phyloP scores from a whole-genome alignment of 2,113 vertebrate genomes.

The Felis catus region DNA sequence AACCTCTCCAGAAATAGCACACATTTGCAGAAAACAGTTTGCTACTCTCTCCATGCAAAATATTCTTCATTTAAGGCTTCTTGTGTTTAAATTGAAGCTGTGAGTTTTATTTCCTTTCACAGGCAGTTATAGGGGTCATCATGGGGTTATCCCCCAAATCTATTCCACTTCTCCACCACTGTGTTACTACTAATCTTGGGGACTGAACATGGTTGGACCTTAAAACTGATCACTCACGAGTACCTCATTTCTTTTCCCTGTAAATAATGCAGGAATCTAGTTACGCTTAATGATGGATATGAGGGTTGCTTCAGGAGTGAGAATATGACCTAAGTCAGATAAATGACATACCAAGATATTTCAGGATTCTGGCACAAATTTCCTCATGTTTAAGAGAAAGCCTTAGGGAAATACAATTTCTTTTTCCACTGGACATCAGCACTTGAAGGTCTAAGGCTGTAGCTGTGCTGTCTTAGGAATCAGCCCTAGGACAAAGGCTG shows the following conservation, averaged over 20 bases:
- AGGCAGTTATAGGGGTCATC: background rate
- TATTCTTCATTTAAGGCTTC: background rate
- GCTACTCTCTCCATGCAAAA: background rate
- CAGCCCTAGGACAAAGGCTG: background rate
- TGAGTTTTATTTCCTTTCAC: background rate
- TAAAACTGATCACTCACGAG: background rate
- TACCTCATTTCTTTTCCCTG: background rate
- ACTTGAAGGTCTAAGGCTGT: background rate
- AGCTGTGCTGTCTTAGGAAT: background rate
- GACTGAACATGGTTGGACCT: background rate
- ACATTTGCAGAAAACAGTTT: background rate
- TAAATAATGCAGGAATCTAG: background rate
- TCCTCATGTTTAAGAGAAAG: background rate
- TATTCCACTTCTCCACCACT: background rate
- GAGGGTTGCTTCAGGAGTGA: background rate
- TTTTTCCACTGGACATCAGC: background rate
- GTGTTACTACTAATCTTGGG: background rate
- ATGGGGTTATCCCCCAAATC: background rate
- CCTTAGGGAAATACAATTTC: background rate
- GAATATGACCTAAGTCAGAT: background rate
- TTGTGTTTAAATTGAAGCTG: background rate
- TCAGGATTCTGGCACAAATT: background rate
- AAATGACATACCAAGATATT: background rate
- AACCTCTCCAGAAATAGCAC: conserved; percentile 12
- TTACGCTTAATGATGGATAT: background rate